phyloP scores from a whole-genome alignment of 1,140 invertebrate species.

The Drosophila persimilis region DNA sequence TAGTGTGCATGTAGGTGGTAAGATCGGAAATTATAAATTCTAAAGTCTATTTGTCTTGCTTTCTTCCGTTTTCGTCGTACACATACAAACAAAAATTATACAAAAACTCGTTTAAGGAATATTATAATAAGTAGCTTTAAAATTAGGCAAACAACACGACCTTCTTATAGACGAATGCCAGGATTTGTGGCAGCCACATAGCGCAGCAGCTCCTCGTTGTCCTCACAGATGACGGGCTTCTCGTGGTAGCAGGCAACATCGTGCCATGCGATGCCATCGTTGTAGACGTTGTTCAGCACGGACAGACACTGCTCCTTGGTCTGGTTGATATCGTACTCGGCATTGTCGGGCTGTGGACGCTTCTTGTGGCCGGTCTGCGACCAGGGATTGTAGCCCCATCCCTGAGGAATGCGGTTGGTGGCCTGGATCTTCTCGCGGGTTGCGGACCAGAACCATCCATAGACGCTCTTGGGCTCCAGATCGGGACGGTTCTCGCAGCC shows the following conservation, averaged over 20 bases:
- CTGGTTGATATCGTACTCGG: conserved; percentile 95
- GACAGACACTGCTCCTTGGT: conserved; percentile 93
- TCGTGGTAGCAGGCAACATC: conserved; percentile 96
- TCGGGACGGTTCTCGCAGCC: conserved; percentile 93
- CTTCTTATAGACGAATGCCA: conserved; percentile 88
- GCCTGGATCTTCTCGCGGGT: conserved; percentile 94
- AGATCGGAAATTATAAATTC: conserved; percentile 77
- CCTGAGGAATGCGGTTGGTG: conserved; percentile 88
- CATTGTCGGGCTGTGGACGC: conserved; percentile 93
- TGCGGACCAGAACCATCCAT: conserved; percentile 97
- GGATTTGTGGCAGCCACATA: conserved; percentile 92
- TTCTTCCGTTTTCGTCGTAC: conserved; percentile 72
- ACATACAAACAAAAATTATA: conserved; percentile 77
- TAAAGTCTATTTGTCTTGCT: conserved; percentile 83
- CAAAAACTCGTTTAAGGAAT: conserved; percentile 75
- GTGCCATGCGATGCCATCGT: conserved; percentile 95
- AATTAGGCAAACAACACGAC: conserved; percentile 73
- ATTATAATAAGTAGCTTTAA: conserved; percentile 82
- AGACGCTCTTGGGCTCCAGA: conserved; percentile 92
- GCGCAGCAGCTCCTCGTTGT: conserved; percentile 92
- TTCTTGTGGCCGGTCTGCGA: conserved; percentile 95
- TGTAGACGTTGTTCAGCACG: conserved; percentile 95
- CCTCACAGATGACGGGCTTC: conserved; percentile 95
- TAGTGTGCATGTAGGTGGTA: conserved; percentile 51
- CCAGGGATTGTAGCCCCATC: conserved; percentile 91